These are phyloP conservation scores for Acronicta leporina DNA, from an alignment of 2,888 invertebrate species.

Conservation along the genomic window DNA sequence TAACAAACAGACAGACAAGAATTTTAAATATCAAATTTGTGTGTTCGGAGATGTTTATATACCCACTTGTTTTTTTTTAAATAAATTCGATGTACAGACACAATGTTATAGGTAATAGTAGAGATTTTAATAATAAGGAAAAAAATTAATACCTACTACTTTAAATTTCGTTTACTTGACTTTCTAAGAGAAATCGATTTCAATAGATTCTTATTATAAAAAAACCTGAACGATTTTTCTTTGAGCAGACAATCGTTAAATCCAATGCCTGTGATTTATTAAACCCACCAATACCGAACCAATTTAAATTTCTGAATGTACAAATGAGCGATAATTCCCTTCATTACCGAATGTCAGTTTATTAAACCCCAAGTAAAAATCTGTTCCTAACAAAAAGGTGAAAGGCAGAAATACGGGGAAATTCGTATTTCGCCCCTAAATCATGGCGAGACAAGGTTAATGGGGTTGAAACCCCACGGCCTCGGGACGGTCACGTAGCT, in stretches of 20 bases:
- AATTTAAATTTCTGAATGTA: constrained; percentile 45
- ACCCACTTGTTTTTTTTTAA: too few species aligned
- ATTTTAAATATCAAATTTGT: too few species aligned
- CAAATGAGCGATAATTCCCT: constrained; percentile 68
- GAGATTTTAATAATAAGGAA: too few species aligned
- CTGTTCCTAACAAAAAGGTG: constrained; percentile 76
- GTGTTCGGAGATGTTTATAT: too few species aligned
- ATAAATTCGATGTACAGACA: too few species aligned
- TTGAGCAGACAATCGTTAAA: constrained; percentile 1
- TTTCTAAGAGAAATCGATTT: too few species aligned
- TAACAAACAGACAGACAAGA: too few species aligned
- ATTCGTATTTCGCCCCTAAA: constrained; percentile 84
- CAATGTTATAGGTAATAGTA: too few species aligned
- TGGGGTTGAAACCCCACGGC: constrained; percentile 82
- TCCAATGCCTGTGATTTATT: constrained; percentile 6
- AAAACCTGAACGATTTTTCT: not conserved
- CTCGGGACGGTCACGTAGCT: constrained; percentile 83
- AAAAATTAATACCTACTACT: too few species aligned
- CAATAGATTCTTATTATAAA: too few species aligned
- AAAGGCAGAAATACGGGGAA: constrained; percentile 74
- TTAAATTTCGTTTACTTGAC: too few species aligned
- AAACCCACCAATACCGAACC: constrained; percentile 16
- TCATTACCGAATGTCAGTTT: constrained; percentile 76
- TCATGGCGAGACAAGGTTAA: constrained; percentile 87
- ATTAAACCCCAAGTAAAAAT: constrained; percentile 79